Evolutionary conservation across 2,888 invertebrate genomes (phyloP), one percentile per base, ranked within the genome.

Genomic region (Rhingia campestris): DNA sequence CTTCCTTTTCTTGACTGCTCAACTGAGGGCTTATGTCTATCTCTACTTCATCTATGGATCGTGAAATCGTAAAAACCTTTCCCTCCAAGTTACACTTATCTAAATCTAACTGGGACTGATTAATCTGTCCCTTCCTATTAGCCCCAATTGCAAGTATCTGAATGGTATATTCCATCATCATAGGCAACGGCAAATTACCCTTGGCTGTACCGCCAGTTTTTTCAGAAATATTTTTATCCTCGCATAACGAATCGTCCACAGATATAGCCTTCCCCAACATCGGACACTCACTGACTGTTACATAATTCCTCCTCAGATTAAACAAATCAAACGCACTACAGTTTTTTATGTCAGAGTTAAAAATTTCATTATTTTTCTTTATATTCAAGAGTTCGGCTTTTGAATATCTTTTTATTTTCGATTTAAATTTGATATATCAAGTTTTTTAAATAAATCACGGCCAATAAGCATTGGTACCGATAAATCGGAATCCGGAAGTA

Each of bases 401-500:
- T 6, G 45, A 14, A 14, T 45, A 45, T 22, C 22, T 22, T 22
- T 22, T 22, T 22, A 22, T 22, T 22, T 22, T 22, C 22, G 22
- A 22, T 22, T 3, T 14, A 6, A 12, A 7, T 45, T 45, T 45
- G 14, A 45, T 6, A 45, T 45, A 45, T 12, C 0, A 45, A 45
- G 7, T 14, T 45, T 7, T 12, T 22, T 45, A 6, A 45, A 12
- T 12, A 45, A 5, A 14, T 45, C 45, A 6, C 73, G 35, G 5
- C 73, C 73, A 3, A 66, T 45, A 7, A 79, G 30, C 12, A 64
- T 37, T 0, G 73, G 39, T 10, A 73, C 22, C 4, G 79, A 66
- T 35, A 73, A 1, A 30, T 56, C 51, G 6, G 66, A 59, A 22
- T 76, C 41, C 5, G 70, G 76, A 7, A 79, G 66, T 39, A 81